phyloP scores from a whole-genome alignment of 2,888 invertebrate species.

The Synanthedon vespiformis region DNA sequence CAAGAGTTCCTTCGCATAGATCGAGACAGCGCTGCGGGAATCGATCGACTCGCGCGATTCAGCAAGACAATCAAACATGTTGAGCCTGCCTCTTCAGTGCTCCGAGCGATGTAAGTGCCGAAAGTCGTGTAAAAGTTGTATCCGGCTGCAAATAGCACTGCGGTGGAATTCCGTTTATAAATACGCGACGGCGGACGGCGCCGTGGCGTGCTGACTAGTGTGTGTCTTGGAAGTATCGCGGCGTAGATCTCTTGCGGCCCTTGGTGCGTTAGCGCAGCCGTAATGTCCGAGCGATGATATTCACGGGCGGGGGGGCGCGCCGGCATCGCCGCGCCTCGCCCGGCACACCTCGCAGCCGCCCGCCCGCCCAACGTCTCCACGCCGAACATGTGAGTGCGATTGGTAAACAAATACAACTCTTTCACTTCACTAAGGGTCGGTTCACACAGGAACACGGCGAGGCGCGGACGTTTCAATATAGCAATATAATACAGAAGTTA shows the following conservation, averaged over 20 bases:
- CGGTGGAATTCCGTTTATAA: conserved; percentile 63
- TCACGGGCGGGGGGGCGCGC: conserved; percentile 68
- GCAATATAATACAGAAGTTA: too few relatives aligned
- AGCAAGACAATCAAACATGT: conserved; percentile 43
- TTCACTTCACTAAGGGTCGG: not conserved
- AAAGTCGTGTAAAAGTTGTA: conserved; percentile 70
- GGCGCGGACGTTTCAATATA: too few relatives aligned
- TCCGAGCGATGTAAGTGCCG: conserved; percentile 66
- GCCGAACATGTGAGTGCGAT: conserved; percentile 16
- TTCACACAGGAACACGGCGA: too few relatives aligned
- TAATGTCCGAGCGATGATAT: conserved; percentile 60
- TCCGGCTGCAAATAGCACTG: conserved; percentile 55
- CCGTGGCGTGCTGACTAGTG: conserved; percentile 9
- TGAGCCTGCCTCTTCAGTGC: conserved; percentile 55
- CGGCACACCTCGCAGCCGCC: conserved; percentile 29
- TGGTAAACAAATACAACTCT: not conserved
- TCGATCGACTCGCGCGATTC: conserved; percentile 46
- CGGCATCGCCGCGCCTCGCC: conserved; percentile 60
- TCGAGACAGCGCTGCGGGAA: conserved; percentile 23
- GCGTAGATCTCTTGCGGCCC: conserved; percentile 10
- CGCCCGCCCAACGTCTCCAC: conserved; percentile 31
- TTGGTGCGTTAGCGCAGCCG: conserved; percentile 6
- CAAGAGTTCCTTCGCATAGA: conserved; percentile 27
- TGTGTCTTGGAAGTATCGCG: conserved; percentile 5
- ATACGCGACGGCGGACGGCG: conserved; percentile 40